phyloP scores from a whole-genome alignment of 1,140 invertebrate genomes.

The Vollenhovia emeryi region DNA sequence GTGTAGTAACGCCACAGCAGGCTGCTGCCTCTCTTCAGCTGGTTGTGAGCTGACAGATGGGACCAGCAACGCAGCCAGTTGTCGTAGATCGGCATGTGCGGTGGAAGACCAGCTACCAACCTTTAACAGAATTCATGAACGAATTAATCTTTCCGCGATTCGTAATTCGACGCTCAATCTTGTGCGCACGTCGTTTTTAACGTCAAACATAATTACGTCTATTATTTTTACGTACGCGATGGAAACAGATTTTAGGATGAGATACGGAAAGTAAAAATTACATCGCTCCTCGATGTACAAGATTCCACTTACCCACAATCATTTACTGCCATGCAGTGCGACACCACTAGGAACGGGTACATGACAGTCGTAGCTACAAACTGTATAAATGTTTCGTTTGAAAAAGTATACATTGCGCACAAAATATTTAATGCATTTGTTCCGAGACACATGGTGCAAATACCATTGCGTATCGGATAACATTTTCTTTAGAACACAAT shows the following conservation, averaged over 20 bases:
- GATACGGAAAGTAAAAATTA: background rate
- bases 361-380: constrained; percentile 91
- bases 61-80: constrained; percentile 93
- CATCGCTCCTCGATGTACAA: background rate
- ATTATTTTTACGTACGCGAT: background rate
- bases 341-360: constrained; percentile 95
- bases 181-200: background rate
- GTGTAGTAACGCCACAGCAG: constrained; percentile 93
- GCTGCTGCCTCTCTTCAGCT: constrained; percentile 94
- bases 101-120: constrained; percentile 91
- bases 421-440: background rate
- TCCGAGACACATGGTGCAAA: background rate
- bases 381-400: constrained; percentile 83
- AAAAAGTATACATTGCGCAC: constrained; percentile 15
- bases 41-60: constrained; percentile 89
- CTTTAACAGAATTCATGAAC: constrained; percentile 81
- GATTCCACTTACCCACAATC: constrained; percentile 88
- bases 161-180: background rate
- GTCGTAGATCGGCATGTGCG: constrained; percentile 92
- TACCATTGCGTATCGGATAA: background rate
- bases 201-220: background rate
- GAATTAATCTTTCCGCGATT: background rate
- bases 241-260: constrained; percentile 13
- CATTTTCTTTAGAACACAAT: background rate
- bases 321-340: constrained; percentile 94